phyloP scores from a whole-genome alignment of 2,797 vertebrate genomes.

The Neopelma chrysocephalum region DNA sequence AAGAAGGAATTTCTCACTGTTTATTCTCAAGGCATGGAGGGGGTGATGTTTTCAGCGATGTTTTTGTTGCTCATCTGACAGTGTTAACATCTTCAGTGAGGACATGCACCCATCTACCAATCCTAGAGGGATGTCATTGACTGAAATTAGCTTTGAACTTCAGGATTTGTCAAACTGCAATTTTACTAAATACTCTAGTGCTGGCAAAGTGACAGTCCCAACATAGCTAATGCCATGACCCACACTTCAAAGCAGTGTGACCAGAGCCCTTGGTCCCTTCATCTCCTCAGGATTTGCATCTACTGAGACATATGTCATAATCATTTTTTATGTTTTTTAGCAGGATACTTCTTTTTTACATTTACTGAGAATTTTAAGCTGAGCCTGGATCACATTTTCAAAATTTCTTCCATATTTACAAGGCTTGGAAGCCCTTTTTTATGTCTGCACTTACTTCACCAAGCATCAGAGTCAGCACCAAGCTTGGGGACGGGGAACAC shows the following conservation, averaged over 20 bases:
- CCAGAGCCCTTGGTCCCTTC: not conserved
- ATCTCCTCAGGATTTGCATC: not conserved
- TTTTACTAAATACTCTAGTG: conserved; percentile 8
- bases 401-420: not conserved
- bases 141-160: conserved; percentile 9
- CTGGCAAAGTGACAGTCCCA: not conserved
- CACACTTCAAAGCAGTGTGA: not conserved
- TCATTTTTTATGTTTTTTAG: not conserved
- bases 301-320: not conserved
- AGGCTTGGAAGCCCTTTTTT: not conserved
- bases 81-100: not conserved
- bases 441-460: not conserved
- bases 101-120: not conserved
- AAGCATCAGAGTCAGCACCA: not conserved
- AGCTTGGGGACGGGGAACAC: not conserved
- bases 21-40: not conserved
- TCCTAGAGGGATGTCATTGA: not conserved
- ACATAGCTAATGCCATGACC: not conserved
- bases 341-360: not conserved
- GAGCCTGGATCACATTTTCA: accelerated
- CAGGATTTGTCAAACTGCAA: not conserved
- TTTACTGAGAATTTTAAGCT: not conserved
- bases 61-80: not conserved
- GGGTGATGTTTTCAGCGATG: not conserved
- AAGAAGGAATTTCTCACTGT: not conserved